Evolutionary conservation across 2,888 invertebrate species (phyloP), one percentile per base, ranked within the genome.

Genomic region (Dugesia japonica): DNA sequence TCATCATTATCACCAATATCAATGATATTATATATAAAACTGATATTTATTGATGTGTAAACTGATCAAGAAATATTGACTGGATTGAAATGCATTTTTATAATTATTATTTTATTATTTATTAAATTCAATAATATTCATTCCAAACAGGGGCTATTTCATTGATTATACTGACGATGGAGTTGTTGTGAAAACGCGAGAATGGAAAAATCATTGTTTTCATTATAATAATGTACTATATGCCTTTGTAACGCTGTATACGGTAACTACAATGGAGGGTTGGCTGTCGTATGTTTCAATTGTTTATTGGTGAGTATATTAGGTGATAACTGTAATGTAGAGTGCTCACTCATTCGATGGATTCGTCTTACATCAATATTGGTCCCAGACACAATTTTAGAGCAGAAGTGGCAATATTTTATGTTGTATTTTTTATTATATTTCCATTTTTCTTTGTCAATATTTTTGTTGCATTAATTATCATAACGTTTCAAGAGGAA

Each of bases 371-470:
- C 86, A 94, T 94, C 88, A 90, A 97, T 87, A 89, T 90, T 87
- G 98, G 98, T 87, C 98, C 98, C 86, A 91, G 93, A 86, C 94
- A 94, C 87, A 94, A 94, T 88, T 94, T 92, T 89, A 91, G 95
- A 86, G 94, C 97, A 88, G 97, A 98, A 89, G 97, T 98, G 92
- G 94, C 97, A 88, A 90, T 99, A 88, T 99, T 98, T 89, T 99
- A 99, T 89, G 94, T 99, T 85, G 94, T 98, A 87, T 99, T 97
- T 89, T 99, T 99, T 89, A 92, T 99, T 87, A 98, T 99, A 86
- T 99, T 99, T 89, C 98, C 98, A 85, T 98, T 98, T 90, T 98
- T 98, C 92, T 98, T 98, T 88, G 97, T 98, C 87, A 98, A 98
- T 89, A 99, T 99, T 89, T 99, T 99, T 90, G 98, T 99, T 87